Conservation (phyloP, 2,888 invertebrate genomes). For the Melolontha melolontha region DNA sequence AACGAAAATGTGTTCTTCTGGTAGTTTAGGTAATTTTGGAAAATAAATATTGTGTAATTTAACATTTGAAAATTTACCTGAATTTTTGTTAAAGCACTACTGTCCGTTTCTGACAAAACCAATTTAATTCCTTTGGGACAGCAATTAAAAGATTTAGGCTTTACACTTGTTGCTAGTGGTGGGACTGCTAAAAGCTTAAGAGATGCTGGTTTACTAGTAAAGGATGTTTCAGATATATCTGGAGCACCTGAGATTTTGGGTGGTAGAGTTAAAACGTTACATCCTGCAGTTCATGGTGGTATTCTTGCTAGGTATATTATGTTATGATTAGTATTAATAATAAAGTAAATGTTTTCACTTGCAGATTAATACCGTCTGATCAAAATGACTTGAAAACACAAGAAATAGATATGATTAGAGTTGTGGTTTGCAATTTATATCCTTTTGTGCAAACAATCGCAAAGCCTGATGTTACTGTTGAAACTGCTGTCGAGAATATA, state of each 20-base stretch:
- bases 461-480: conserved; percentile 81
- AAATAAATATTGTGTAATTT: conserved; percentile 18
- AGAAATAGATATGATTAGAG: conserved; percentile 81
- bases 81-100: conserved; percentile 74
- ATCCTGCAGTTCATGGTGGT: conserved; percentile 97
- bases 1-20: conserved; percentile 15
- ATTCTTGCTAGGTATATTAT: conserved; percentile 72
- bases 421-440: conserved; percentile 97
- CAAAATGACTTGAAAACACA: conserved; percentile 83
- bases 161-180: conserved; percentile 91
- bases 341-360: conserved; percentile 56
- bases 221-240: conserved; percentile 93
- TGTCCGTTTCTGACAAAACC: conserved; percentile 96
- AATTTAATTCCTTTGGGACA: conserved; percentile 86
- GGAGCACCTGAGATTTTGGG: conserved; percentile 97
- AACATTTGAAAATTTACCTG: conserved; percentile 5
- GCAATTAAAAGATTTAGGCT: conserved; percentile 78
- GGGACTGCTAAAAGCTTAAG: conserved; percentile 92
- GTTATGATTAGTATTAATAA: conserved; percentile 14
- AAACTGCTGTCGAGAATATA: conserved; percentile 95
- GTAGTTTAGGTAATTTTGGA: conserved; percentile 32
- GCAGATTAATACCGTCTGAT: conserved; percentile 80
- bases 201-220: conserved; percentile 83
- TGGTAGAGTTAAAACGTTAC: conserved; percentile 96
- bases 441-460: conserved; percentile 92